Evolutionary conservation across 1,140 invertebrate genomes (phyloP).

Genomic region (Heliothis subflexa): DNA sequence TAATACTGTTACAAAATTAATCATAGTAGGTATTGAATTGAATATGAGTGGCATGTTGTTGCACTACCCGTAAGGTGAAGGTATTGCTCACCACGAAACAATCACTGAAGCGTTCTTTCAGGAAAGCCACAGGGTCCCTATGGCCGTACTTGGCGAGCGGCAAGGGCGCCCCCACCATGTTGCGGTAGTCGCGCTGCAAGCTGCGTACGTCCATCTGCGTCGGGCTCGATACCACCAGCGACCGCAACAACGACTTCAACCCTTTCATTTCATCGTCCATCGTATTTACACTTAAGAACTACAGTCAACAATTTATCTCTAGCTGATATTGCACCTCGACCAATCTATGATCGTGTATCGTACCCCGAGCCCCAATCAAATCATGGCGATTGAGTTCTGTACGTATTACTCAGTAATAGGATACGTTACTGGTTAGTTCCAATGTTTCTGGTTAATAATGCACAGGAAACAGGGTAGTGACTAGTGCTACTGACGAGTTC

Average conservation of each 20-base stretch:
- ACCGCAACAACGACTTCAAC: slow-evolving; percentile 70
- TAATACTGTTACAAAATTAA: neutral
- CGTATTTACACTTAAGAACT: slow-evolving; percentile 1
- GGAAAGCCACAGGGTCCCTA: slow-evolving; percentile 67
- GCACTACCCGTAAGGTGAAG: neutral
- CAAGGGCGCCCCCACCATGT: slow-evolving; percentile 67
- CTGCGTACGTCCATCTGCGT: slow-evolving; percentile 67
- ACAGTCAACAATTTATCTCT: neutral
- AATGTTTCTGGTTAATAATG: too few species aligned
- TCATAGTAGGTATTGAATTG: neutral
- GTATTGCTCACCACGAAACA: slow-evolving; percentile 73
- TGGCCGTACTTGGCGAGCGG: slow-evolving; percentile 73
- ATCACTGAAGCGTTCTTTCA: slow-evolving; percentile 73
- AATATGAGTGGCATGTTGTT: neutral
- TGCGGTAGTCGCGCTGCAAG: slow-evolving; percentile 72
- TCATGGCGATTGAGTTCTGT: too few species aligned
- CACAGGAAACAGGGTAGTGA: too few species aligned
- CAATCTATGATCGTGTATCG: too few species aligned
- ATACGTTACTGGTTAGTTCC: too few species aligned
- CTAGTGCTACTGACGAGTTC: too few species aligned
- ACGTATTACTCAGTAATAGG: too few species aligned
- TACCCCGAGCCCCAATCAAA: too few species aligned
- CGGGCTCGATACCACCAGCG: slow-evolving; percentile 78
- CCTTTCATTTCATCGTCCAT: slow-evolving; percentile 73
- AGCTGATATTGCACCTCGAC: too few species aligned